phyloP scores from a whole-genome alignment of 2,113 vertebrate genomes.

The Toxotes jaculatrix region DNA sequence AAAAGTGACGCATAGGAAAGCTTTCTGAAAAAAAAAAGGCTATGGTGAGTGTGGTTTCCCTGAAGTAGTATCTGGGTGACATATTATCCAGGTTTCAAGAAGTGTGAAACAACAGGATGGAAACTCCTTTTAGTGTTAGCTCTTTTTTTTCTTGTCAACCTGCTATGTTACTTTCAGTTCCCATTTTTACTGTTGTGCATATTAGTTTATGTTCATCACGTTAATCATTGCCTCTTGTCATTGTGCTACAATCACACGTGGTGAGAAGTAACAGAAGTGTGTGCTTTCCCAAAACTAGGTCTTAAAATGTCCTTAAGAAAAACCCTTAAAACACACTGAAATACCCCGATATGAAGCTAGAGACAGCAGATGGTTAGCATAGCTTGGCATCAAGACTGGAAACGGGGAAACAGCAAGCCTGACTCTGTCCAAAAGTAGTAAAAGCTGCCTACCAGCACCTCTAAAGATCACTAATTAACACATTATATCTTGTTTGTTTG shows the following conservation, averaged over 20 bases:
- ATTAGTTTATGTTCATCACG: too few relatives aligned
- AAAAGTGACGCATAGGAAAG: slow-evolving; percentile 32
- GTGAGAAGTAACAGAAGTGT: neutral
- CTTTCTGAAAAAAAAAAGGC: neutral
- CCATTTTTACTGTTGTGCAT: neutral
- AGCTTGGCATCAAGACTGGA: too few relatives aligned
- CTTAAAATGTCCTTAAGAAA: neutral
- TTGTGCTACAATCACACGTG: neutral
- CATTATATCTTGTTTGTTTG: too few relatives aligned
- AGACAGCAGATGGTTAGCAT: too few relatives aligned
- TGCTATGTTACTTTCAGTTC: slow-evolving; percentile 18
- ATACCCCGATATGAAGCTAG: neutral
- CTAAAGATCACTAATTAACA: too few relatives aligned
- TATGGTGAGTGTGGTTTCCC: slow-evolving; percentile 52
- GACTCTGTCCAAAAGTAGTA: too few relatives aligned
- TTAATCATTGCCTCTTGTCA: neutral
- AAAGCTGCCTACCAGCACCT: too few relatives aligned
- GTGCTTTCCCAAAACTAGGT: neutral
- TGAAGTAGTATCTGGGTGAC: neutral
- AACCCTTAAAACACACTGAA: neutral
- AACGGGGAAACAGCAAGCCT: too few relatives aligned
- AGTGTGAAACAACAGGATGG: neutral
- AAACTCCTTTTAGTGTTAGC: slow-evolving; percentile 2
- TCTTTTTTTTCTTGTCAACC: neutral
- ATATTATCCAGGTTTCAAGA: neutral